These are phyloP conservation scores for Oligia fasciuncula DNA, from an alignment of 2,888 invertebrate species.

Conservation along the genomic window DNA sequence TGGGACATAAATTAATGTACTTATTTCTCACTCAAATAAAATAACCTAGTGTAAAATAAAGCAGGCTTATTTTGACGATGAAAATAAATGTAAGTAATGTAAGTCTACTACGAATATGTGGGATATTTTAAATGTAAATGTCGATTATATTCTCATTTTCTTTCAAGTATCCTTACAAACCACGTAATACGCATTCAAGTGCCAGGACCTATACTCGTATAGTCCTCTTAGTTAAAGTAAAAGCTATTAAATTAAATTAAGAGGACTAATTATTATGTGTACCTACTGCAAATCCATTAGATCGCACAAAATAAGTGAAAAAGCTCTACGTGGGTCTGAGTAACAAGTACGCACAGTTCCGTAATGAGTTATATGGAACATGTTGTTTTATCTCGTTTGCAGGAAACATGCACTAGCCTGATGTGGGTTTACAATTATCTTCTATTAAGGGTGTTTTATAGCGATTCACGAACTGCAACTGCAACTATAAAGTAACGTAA, in stretches of 20 bases:
- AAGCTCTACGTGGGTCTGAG: not conserved
- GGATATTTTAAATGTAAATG: slow-evolving; percentile 6
- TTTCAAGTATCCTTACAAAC: not conserved
- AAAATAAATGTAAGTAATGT: not conserved
- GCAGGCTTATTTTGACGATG: not conserved
- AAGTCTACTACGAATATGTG: not conserved
- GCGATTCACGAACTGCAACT: not conserved
- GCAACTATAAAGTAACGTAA: not conserved
- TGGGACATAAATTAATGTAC: slow-evolving; percentile 42
- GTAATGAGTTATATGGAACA: slow-evolving; percentile 13
- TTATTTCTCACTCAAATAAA: not conserved
- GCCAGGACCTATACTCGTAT: too few species aligned
- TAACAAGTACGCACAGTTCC: slow-evolving; percentile 8
- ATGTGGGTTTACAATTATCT: not conserved
- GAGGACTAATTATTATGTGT: too few species aligned
- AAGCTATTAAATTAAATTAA: too few species aligned
- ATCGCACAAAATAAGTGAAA: not conserved
- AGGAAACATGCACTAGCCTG: not conserved
- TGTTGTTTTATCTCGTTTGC: slow-evolving; percentile 18
- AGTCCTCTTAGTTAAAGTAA: not conserved
- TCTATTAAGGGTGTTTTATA: not conserved
- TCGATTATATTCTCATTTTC: not conserved
- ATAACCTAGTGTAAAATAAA: not conserved
- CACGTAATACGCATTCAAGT: not conserved
- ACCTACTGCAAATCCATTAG: not conserved